Evolutionary conservation across 35 echinoderm and acorn worm species (phyloP).

Genomic region (Ophioderma brevispina): DNA sequence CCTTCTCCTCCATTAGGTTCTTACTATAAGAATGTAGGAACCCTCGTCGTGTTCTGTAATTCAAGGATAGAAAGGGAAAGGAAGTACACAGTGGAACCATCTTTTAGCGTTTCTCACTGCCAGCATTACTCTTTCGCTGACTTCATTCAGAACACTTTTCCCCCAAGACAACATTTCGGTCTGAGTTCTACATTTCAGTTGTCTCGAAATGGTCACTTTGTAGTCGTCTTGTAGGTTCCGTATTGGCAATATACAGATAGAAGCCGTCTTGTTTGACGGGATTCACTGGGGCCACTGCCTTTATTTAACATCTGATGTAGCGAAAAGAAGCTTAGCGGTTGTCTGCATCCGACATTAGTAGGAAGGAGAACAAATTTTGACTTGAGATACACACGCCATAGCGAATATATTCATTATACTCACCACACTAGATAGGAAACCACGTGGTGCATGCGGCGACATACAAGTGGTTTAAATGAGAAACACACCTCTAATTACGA

Average conservation of each 20-base stretch:
- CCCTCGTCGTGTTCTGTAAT: not conserved
- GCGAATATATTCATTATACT: not conserved
- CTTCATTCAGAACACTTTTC: not conserved
- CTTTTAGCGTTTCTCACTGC: not conserved
- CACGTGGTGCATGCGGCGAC: no score
- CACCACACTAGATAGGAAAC: no score
- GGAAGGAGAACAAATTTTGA: not conserved
- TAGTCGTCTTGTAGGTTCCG: not conserved
- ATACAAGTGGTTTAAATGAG: not conserved
- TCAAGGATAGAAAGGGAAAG: not conserved
- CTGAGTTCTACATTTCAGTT: not conserved
- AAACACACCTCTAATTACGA: not conserved
- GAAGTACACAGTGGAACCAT: not conserved
- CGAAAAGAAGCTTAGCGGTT: not conserved
- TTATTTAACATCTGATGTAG: not conserved
- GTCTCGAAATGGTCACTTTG: not conserved
- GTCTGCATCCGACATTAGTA: not conserved
- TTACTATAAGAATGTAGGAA: not conserved
- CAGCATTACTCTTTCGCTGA: not conserved
- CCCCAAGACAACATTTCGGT: not conserved
- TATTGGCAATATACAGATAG: not conserved
- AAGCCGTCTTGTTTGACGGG: not conserved
- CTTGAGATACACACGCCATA: not conserved
- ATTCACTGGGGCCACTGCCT: not conserved
- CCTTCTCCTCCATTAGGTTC: not conserved